These are phyloP conservation scores for Vulpes lagopus DNA, from an alignment of 2,113 vertebrate genomes.

Conservation along the genomic window DNA sequence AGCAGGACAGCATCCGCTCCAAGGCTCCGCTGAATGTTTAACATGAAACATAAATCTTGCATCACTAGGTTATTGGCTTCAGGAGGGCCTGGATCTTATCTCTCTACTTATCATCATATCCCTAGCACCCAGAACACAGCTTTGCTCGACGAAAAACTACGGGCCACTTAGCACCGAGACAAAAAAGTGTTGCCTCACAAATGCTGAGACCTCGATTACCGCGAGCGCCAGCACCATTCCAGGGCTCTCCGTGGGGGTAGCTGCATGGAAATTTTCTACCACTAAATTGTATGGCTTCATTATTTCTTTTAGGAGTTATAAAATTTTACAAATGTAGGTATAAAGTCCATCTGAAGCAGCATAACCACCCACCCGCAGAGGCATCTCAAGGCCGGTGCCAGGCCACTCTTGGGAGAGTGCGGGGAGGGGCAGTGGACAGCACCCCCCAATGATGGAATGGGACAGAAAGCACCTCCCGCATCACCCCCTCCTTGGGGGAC, in stretches of 20 bases:
- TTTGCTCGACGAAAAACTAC: background rate
- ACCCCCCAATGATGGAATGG: conserved; percentile 21
- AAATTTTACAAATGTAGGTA: background rate
- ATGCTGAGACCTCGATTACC: too few relatives aligned
- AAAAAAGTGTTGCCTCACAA: background rate
- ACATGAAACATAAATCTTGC: background rate
- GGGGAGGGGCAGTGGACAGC: background rate
- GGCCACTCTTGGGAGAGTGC: background rate
- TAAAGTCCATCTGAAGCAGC: background rate
- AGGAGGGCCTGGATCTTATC: background rate
- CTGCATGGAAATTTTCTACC: background rate
- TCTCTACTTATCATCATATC: background rate
- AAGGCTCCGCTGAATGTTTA: too few relatives aligned
- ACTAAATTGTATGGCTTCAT: background rate
- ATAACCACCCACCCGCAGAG: background rate
- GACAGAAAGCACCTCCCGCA: background rate
- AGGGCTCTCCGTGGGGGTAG: background rate
- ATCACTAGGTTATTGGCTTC: background rate
- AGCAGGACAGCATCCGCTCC: background rate
- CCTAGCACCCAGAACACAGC: background rate
- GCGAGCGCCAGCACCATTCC: background rate
- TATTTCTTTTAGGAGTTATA: background rate
- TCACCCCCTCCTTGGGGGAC: background rate
- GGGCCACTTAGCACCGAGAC: background rate
- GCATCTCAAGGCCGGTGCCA: background rate